Evolutionary conservation across 1,140 invertebrate species (phyloP), one percentile per base, ranked within the genome.

Genomic region (Venustaconcha ellipsiformis): DNA sequence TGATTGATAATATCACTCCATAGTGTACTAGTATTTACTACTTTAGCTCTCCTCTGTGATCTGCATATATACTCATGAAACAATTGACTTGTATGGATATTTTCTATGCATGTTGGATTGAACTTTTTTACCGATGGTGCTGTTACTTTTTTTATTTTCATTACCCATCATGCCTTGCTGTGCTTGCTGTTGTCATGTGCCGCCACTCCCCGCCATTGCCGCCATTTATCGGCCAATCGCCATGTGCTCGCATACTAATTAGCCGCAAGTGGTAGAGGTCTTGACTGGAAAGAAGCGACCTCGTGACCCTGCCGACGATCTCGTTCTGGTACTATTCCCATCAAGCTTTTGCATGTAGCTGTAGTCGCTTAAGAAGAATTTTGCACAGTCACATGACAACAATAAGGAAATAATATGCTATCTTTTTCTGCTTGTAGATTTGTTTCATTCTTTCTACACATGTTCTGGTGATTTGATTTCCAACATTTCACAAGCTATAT

Each of bases 281-380:
- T 83, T 90, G 92, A 93, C 94, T 91, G 94, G 94, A 93, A 95
- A 95, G 94, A 96, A 96, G 93, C 93, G 94, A 91, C 92, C 93
- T 91, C 93, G 94, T 91, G 94, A 94, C 92, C 93, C 93, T 92
- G 93, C 91, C 89, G 94, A 94, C 92, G 95, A 96, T 92, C 92
- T 96, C 92, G 93, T 96, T 94, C 94, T 96, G 95, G 95, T 96
- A 96, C 94, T 93, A 83, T 80, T 87, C 86, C 87, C 88, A 86
- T 88, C 84, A 89, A 88, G 89, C 89, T 90, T 89, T 90, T 56
- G 89, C 90, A 90, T 90, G 90, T 88, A 89, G 88, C 86, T 86
- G 82, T 88, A 89, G 87, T 87, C 80, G 84, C 83, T 86, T 86
- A 72, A 80, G 81, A 77, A 83, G 71, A 78, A 83, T 81, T 74